Base-by-base conservation (phyloP, 2,888 invertebrate genomes). In the Tridacna crocea region DNA sequence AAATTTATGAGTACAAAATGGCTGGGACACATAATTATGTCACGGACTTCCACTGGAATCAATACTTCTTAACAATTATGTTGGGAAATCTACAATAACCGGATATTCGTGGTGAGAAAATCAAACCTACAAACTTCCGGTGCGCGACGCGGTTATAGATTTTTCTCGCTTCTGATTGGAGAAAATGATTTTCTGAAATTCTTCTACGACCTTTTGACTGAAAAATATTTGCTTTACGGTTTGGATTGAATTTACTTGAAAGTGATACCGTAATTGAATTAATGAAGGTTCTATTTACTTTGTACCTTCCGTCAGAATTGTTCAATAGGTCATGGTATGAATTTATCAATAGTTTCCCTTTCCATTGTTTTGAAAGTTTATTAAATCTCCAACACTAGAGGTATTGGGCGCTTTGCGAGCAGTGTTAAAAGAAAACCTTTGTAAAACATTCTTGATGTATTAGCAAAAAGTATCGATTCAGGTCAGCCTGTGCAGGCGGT, bases 101-200 rank as follows among this genome's bases (percentile, higher is more conserved):
- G 74, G 74, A 74, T 61, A 47, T 63, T 17, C 46, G n/a, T 27
- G 47, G 74, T 46, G 74, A 47, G 61, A 74, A 46, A 61, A 63
- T 61, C 74, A 74, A 61, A 74, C 74, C 46, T 74, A 46, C 47
- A 24, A 61, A 63, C 61, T 47, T 74, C 74, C 74, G 61, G 74
- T 61, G 22, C 46, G 61, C 24, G 63, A 47, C 70, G 48, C 19
- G 46, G 46, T 70, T 47, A 70, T 70, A 47, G 48, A 70, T 70
- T 70, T 70, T 70, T 47, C 61, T 13, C 61, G 61, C 61, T 22
- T 61, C 22, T 61, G 61, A 61, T 61, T 61, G 61, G 61, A 17
- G 15, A 22, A 61, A 61, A 61, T 61, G 24, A 61, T 61, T 61
- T 17, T 24, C 61, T 24, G 15, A 22, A 61, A 61, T 61, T 61